Evolutionary conservation across 2,113 vertebrate genomes (phyloP).

Genomic region (Enhydra lutris): DNA sequence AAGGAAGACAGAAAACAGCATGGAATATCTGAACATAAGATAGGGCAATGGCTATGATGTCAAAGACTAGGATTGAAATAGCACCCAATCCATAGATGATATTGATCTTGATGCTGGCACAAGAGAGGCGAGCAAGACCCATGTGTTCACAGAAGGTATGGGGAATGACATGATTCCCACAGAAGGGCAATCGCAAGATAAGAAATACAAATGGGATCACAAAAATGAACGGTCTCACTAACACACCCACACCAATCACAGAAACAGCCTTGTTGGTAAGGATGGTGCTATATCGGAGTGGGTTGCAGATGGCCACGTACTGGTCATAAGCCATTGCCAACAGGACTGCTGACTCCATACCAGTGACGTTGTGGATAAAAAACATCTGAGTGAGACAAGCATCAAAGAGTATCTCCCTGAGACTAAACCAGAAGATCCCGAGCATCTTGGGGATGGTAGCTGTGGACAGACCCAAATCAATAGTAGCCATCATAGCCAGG

Average conservation of each 20-base stretch:
- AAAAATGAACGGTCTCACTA: slow-evolving; percentile 10
- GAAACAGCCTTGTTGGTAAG: slow-evolving; percentile 46
- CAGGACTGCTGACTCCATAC: slow-evolving; percentile 47
- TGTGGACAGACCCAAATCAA: slow-evolving; percentile 46
- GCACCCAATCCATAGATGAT: slow-evolving; percentile 52
- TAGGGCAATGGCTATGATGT: slow-evolving; percentile 32
- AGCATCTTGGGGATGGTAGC: slow-evolving; percentile 57
- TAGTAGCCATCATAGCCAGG: slow-evolving; percentile 23
- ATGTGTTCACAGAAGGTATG: slow-evolving; percentile 69
- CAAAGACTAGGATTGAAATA: slow-evolving; percentile 40
- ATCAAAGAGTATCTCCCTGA: slow-evolving; percentile 15
- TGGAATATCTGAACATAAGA: slow-evolving; percentile 46
- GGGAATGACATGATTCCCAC: slow-evolving; percentile 40
- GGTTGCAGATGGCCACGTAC: slow-evolving; percentile 62
- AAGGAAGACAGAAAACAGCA: slow-evolving; percentile 29
- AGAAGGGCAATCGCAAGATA: slow-evolving; percentile 60
- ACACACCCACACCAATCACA: slow-evolving; percentile 17
- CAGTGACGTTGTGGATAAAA: slow-evolving; percentile 51
- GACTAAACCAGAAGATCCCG: slow-evolving; percentile 26
- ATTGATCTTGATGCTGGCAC: slow-evolving; percentile 55
- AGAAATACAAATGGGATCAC: slow-evolving; percentile 58
- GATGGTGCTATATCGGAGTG: slow-evolving; percentile 43
- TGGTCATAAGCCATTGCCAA: slow-evolving; percentile 68
- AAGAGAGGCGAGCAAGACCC: slow-evolving; percentile 53
- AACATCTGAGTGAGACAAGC: slow-evolving; percentile 44